Evolutionary conservation across 2,888 invertebrate genomes (phyloP).

Genomic region (Glaucopsyche alexis): DNA sequence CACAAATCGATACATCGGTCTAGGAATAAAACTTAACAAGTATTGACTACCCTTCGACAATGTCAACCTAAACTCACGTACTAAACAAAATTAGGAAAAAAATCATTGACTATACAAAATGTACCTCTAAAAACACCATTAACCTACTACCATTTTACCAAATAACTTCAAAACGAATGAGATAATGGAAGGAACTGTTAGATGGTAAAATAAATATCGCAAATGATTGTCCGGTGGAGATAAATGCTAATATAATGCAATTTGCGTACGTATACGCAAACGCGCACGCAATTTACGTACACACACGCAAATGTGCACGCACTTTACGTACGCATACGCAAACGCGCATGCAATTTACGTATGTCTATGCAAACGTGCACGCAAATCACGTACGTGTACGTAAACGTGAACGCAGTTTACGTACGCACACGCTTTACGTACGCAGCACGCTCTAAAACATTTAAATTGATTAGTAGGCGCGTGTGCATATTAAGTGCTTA

Average conservation of each 20-base stretch:
- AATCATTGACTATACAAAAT: conserved; percentile 22
- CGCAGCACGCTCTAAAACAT: neutral
- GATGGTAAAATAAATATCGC: conserved; percentile 28
- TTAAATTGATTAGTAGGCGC: conserved; percentile 1
- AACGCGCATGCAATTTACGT: neutral
- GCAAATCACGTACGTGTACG: neutral
- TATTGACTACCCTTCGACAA: conserved; percentile 26
- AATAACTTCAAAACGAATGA: conserved; percentile 26
- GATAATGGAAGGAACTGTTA: conserved; percentile 27
- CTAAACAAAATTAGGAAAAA: conserved; percentile 19
- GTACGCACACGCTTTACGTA: neutral
- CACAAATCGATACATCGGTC: conserved; percentile 28
- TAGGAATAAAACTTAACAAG: conserved; percentile 28
- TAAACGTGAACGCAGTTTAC: neutral
- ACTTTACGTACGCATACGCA: neutral
- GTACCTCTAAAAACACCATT: conserved; percentile 25
- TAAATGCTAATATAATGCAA: conserved; percentile 20
- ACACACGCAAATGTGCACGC: neutral
- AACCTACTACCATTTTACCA: conserved; percentile 28
- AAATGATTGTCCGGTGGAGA: neutral
- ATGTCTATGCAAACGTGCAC: neutral
- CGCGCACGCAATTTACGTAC: neutral
- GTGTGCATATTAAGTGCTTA: neutral
- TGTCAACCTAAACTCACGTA: neutral
- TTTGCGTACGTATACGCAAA: neutral